Base-by-base conservation (phyloP, 2,113 vertebrate genomes). In the Stegostoma tigrinum region DNA sequence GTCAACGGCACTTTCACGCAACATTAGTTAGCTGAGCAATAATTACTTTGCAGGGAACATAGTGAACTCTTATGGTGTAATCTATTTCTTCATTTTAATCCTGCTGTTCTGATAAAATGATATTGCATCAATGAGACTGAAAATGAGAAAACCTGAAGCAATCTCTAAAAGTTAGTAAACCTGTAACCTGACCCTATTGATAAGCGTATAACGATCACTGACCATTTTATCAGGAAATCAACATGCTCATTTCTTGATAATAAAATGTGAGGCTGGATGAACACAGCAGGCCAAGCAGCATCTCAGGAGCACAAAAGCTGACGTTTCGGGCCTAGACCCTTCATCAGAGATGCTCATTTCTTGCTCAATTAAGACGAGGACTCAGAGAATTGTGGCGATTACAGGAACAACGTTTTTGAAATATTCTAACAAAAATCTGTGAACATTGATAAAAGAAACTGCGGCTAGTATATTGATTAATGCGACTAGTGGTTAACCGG, bases 1-100 rank as follows among this genome's bases (percentile, higher is more conserved):
- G n/a, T 83, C 38, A 90, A n/a, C 30, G 12, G 87, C 52, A 70
- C 5, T 45, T 93, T 90, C 19, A 45, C 68, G 91, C 64, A 95
- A 48, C 14, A 48, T 70, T 94, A 48, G 68, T 72, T 95, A 30
- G 24, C 67, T 30, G 94, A 61, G 10, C 52, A 48, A 75, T 72
- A 95, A 70, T 19, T 52, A 72, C 48, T 72, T 95, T 72, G 67
- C 34, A 30, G 68, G 52, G 94, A 95, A 72, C 94, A 95, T 72
- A 34, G 24, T 34, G 42, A 48, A 52, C 94, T 3, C 17, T 72
- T 52, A 17, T 42, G 48, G 10, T 48, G 48, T n/a, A 2, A 64
- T 24, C 52, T 61, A 19, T 90, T 61, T 90, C 52, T 64, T 90
- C 27, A 34, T 52, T 90, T 90, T 7, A 61, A 90, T 61, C 52